Evolutionary conservation across 2,888 invertebrate species (phyloP).

Genomic region (Embidobia sp.): DNA sequence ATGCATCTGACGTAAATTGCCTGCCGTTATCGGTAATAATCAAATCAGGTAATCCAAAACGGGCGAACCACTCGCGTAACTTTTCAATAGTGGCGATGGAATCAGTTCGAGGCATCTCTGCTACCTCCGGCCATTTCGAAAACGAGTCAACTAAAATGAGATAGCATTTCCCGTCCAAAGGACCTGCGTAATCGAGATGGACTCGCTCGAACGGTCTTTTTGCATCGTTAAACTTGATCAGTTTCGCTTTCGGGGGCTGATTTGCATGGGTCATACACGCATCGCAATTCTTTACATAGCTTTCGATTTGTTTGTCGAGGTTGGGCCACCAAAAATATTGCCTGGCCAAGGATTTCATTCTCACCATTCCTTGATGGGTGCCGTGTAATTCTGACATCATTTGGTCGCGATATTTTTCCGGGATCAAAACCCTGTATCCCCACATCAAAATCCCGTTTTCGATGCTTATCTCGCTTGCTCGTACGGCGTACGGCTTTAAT

Average conservation of each 20-base stretch:
- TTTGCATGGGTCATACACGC: slow-evolving; percentile 52
- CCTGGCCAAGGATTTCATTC: slow-evolving; percentile 69
- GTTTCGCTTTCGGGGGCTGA: slow-evolving; percentile 54
- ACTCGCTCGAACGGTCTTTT: slow-evolving; percentile 58
- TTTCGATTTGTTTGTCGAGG: slow-evolving; percentile 65
- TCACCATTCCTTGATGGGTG: slow-evolving; percentile 68
- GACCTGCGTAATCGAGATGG: slow-evolving; percentile 65
- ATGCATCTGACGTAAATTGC: slow-evolving; percentile 35
- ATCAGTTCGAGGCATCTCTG: slow-evolving; percentile 52
- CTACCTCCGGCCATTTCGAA: slow-evolving; percentile 67
- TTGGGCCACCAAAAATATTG: slow-evolving; percentile 70
- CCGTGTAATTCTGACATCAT: slow-evolving; percentile 68
- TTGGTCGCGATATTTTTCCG: slow-evolving; percentile 53
- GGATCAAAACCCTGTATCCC: slow-evolving; percentile 69
- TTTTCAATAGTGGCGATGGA: slow-evolving; percentile 38
- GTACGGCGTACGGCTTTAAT: slow-evolving; percentile 11
- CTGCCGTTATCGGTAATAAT: slow-evolving; percentile 65
- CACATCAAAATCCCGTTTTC: slow-evolving; percentile 64
- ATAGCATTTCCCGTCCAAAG: slow-evolving; percentile 58
- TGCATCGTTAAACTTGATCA: slow-evolving; percentile 60
- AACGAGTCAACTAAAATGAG: slow-evolving; percentile 64
- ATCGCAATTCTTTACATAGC: slow-evolving; percentile 41
- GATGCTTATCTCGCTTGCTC: slow-evolving; percentile 29
- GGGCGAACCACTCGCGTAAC: slow-evolving; percentile 59
- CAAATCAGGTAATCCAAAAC: slow-evolving; percentile 52